phyloP scores from a whole-genome alignment of 2,888 invertebrate species.

The Morpho helenor region DNA sequence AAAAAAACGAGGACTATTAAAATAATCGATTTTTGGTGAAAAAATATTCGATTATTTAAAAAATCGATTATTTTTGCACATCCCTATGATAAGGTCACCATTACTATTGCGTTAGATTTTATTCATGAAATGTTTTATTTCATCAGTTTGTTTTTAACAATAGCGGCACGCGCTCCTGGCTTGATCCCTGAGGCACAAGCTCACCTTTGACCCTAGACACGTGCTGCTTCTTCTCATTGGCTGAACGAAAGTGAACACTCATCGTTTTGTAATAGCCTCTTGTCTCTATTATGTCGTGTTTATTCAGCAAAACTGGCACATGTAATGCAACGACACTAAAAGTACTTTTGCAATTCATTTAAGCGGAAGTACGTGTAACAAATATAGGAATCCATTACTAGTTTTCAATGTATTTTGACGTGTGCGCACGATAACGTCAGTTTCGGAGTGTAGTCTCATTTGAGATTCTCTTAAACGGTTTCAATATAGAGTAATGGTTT shows the following conservation, averaged over 20 bases:
- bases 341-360: constrained; percentile 17
- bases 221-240: constrained; percentile 69
- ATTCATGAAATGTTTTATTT: constrained; percentile 30
- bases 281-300: constrained; percentile 26
- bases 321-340: constrained; percentile 8
- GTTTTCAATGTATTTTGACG: constrained; percentile 5
- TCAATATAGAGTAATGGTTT: too few relatives aligned
- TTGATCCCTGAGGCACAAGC: constrained; percentile 46
- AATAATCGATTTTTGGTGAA: too few relatives aligned
- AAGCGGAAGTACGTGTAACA: constrained; percentile 5
- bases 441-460: too few relatives aligned
- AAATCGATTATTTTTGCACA: too few relatives aligned
- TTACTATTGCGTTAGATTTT: constrained; percentile 4
- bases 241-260: constrained; percentile 53
- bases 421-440: too few relatives aligned
- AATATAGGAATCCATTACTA: constrained; percentile 1
- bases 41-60: too few relatives aligned
- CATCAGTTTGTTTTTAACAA: constrained; percentile 47
- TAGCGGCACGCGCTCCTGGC: constrained; percentile 44
- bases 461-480: too few relatives aligned
- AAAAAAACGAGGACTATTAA: too few relatives aligned
- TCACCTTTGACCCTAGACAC: constrained; percentile 66
- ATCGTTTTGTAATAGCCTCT: constrained; percentile 52
- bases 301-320: constrained; percentile 18
- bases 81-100: too few relatives aligned